A percentile compares a stretch with the other conserved stretches of the same genome.
These are phyloP conservation scores for Zaprionus tsacasi DNA, from an alignment of 1,140 invertebrate genomes.

Conservation along the genomic window DNA sequence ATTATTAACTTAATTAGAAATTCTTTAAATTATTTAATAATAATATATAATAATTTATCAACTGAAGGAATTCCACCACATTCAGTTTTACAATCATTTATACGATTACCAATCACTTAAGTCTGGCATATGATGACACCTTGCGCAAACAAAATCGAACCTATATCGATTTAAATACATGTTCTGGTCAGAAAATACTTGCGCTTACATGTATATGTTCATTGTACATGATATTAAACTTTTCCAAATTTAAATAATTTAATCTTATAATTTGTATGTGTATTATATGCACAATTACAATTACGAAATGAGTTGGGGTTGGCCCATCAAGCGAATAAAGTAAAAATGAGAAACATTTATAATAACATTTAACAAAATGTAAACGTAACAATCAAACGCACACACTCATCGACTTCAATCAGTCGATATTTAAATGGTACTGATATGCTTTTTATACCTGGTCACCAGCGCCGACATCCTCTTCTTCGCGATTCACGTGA, in stretches of 20 bases:
- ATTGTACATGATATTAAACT: too few relatives aligned
- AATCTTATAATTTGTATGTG: not conserved
- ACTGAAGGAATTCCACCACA: too few relatives aligned
- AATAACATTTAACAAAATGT: conserved; percentile 43
- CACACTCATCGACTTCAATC: conserved; percentile 53
- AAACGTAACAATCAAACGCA: conserved; percentile 54
- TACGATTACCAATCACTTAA: too few relatives aligned
- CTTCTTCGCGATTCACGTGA: conserved; percentile 94
- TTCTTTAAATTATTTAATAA: too few relatives aligned
- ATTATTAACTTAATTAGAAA: too few relatives aligned
- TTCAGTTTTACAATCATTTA: too few relatives aligned
- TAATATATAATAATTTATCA: too few relatives aligned
- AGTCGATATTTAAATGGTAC: conserved; percentile 36
- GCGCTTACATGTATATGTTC: too few relatives aligned
- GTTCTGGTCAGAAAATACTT: not conserved
- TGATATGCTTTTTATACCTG: conserved; percentile 90
- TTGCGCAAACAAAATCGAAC: not conserved
- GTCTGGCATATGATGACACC: too few relatives aligned
- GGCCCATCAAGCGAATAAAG: conserved; percentile 30
- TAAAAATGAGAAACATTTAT: conserved; percentile 34
- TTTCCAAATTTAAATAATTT: not conserved
- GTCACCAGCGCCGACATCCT: conserved; percentile 99
- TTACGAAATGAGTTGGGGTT: conserved; percentile 22
- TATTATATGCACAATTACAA: not conserved
- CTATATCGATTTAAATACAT: not conserved